Base-by-base conservation (phyloP, 2,888 invertebrate species). In the Noctuana brunneofusca region DNA sequence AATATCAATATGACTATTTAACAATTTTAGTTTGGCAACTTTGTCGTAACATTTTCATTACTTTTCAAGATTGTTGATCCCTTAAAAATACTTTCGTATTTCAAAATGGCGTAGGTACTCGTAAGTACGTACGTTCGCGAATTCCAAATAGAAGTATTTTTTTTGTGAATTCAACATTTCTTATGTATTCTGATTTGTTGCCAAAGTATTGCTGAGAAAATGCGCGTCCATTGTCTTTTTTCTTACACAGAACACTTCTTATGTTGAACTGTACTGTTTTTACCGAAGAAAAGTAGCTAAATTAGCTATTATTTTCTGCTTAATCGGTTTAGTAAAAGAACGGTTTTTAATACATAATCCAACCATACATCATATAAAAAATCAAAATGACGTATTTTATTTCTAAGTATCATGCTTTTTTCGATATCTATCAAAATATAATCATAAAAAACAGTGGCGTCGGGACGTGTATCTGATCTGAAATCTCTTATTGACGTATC, bases 401-500 rank as follows among this genome's bases (percentile, higher is more conserved):
- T n/a, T n/a, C n/a, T n/a, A n/a, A n/a, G n/a, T n/a, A n/a, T n/a
- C n/a, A n/a, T n/a, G n/a, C n/a, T n/a, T n/a, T n/a, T n/a, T n/a
- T n/a, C n/a, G n/a, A n/a, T n/a, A n/a, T n/a, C n/a, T n/a, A n/a
- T n/a, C n/a, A n/a, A n/a, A n/a, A n/a, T n/a, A n/a, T n/a, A n/a
- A n/a, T n/a, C n/a, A n/a, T n/a, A n/a, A n/a, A n/a, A n/a, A n/a
- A n/a, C n/a, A n/a, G n/a, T n/a, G n/a, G n/a, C n/a, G n/a, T n/a
- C n/a, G n/a, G n/a, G n/a, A n/a, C n/a, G n/a, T n/a, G 24, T 27
- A 38, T 58, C 38, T 58, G 49, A 24, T 50, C 16, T 22, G 11
- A 24, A 18, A 52, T 52, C 43, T 41, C 43, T 24, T 35, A 65
- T 63, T 63, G 59, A 67, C 58, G 56, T 65, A 64, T 50, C 41